These are phyloP conservation scores for Drepanosiphum platanoidis DNA, from an alignment of 2,888 invertebrate species.

Conservation along the genomic window DNA sequence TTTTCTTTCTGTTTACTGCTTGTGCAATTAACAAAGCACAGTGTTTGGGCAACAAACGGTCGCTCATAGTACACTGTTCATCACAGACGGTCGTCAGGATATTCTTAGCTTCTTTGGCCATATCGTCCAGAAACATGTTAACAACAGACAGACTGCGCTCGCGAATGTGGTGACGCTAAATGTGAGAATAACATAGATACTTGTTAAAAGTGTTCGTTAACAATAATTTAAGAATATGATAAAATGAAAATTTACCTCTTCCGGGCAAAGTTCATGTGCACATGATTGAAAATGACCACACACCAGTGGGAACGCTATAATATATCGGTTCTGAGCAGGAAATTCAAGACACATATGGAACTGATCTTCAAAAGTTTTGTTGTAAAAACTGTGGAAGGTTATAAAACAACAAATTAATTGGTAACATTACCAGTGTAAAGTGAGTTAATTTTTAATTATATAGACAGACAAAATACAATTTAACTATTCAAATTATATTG, in stretches of 20 bases:
- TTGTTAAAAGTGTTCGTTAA: background rate
- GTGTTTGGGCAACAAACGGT: conserved; percentile 92
- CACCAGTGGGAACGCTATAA: conserved; percentile 96
- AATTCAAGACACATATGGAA: conserved; percentile 99
- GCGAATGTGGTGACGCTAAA: conserved; percentile 87
- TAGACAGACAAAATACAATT: background rate
- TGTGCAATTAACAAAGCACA: conserved; percentile 91
- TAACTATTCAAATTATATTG: too few species aligned
- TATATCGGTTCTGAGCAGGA: conserved; percentile 97
- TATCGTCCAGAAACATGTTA: conserved; percentile 97
- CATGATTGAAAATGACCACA: conserved; percentile 98
- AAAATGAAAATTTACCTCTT: conserved; percentile 73
- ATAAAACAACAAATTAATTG: background rate
- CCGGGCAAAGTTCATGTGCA: conserved; percentile 97
- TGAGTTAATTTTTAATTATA: too few species aligned
- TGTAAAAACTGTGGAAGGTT: conserved; percentile 81
- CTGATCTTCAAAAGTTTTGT: conserved; percentile 95
- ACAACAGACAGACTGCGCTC: conserved; percentile 95
- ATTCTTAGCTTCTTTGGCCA: conserved; percentile 98
- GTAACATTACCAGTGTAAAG: background rate
- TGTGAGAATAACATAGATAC: background rate
- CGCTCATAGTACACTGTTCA: conserved; percentile 96
- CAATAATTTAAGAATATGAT: background rate
- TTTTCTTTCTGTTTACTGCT: conserved; percentile 88
- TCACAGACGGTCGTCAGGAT: conserved; percentile 98